Base-by-base conservation (phyloP, 1,140 invertebrate genomes). In the Hycleus cichorii region DNA sequence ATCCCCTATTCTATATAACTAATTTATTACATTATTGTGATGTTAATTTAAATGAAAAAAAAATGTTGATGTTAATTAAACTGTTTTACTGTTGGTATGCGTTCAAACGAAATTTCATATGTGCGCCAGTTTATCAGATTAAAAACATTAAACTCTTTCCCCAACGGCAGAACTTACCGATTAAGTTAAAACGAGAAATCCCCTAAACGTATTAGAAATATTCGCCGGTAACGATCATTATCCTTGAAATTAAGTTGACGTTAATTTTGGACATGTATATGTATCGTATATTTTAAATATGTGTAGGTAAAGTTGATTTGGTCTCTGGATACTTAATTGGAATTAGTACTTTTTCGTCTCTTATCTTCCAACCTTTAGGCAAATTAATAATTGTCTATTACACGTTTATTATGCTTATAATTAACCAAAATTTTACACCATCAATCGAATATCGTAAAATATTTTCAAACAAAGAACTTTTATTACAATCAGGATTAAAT, bases 131-230 rank as follows among this genome's bases (percentile, higher is more conserved):
- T 62, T 58, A 62, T 62, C 55, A 39, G 60, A 62, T 62, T 62
- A 61, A 62, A 60, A 62, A 62, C 60, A 58, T 62, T 62, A 62
- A 58, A 58, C 47, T 51, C 53, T 58, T 61, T 61, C 45, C 48
- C 59, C 59, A 47, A 44, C 49, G 59, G 48, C 49, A 57, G 59
- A 50, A 58, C 48, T 58, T 58, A 42, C 42, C 49, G 47, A 54
- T 57, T 58, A 58, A 62, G 48, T 57, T 53, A 53, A 44, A 53
- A 53, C 46, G 51, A 53, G 39, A 45, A 32, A 32, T 32, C 32
- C 51, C 51, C 51, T 53, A 53, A 53, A 53, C 51, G 51, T 53
- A 53, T 53, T 53, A 53, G 51, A 53, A 53, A 53, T 53, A 53
- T 53, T 53, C 42, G 51, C 40, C 32, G 32, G 49, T 52, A 52